Percentiles rank a stretch among this genome's conserved stretches.
Evolutionary conservation across 2,888 invertebrate genomes (phyloP).

Genomic region (Ectobius pallidus): DNA sequence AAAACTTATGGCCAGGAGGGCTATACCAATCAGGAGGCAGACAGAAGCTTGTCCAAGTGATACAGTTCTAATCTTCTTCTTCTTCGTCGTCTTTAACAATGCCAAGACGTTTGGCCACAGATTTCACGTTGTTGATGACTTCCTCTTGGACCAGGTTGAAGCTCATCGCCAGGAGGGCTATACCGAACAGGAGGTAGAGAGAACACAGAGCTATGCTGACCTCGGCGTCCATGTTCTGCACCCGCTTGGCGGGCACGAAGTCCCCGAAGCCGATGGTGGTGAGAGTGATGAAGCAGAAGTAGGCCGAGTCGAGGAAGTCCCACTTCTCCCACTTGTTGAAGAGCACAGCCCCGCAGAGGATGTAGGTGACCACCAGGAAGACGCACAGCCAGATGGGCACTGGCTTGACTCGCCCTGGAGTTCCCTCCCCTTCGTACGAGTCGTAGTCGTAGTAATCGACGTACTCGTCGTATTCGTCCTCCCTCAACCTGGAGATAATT

Average conservation of each 20-base stretch:
- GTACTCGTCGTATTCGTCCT: slow-evolving; percentile 35
- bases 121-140: slow-evolving; percentile 86
- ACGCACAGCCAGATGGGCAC: slow-evolving; percentile 92
- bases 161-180: slow-evolving; percentile 93
- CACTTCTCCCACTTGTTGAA: slow-evolving; percentile 87
- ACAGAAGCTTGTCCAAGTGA: too few relatives aligned
- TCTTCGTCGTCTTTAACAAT: slow-evolving; percentile 79
- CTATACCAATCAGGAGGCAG: too few relatives aligned
- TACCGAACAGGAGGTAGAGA: slow-evolving; percentile 91
- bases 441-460: slow-evolving; percentile 45
- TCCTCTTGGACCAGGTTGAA: slow-evolving; percentile 96
- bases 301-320: slow-evolving; percentile 86
- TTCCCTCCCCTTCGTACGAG: slow-evolving; percentile 50
- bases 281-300: slow-evolving; percentile 92
- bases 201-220: slow-evolving; percentile 85
- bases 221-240: slow-evolving; percentile 55
- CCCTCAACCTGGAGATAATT: not conserved
- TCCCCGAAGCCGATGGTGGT: slow-evolving; percentile 94
- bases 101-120: slow-evolving; percentile 83
- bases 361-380: slow-evolving; percentile 86
- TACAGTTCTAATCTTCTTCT: slow-evolving; percentile 63
- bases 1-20: too few relatives aligned
- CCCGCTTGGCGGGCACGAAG: slow-evolving; percentile 83
- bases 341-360: slow-evolving; percentile 85
- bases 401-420: slow-evolving; percentile 60